Conservation (phyloP, 2,797 vertebrate species). For the Sibirionetta formosa region DNA sequence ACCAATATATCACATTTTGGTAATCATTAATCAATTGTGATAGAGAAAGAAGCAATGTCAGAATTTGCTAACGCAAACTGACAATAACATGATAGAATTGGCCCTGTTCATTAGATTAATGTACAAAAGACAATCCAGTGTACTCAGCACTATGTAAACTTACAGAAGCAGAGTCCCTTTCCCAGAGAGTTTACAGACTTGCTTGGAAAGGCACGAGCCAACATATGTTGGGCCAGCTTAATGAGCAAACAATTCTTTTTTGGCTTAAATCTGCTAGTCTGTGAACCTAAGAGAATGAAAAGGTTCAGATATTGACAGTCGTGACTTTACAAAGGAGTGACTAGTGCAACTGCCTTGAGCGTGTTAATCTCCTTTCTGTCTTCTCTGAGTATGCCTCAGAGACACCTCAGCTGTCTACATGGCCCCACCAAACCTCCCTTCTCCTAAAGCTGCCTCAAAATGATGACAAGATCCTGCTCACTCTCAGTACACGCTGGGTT, state of each 20-base stretch:
- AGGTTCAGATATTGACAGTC: not conserved
- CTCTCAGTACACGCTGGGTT: not conserved
- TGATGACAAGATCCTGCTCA: not conserved
- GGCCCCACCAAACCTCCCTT: not conserved
- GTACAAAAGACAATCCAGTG: not conserved
- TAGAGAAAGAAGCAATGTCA: not conserved
- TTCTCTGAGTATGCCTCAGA: not conserved
- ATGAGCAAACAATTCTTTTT: not conserved
- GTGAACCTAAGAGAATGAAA: not conserved
- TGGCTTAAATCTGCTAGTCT: not conserved
- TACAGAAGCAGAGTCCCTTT: not conserved
- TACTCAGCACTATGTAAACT: not conserved
- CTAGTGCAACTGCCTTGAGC: not conserved
- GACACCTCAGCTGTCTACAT: not conserved
- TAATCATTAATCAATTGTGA: not conserved
- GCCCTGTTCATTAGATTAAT: not conserved
- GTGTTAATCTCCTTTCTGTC: not conserved
- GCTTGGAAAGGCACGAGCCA: slow-evolving; percentile 18
- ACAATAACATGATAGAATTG: slow-evolving; percentile 15
- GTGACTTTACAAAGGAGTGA: not conserved
- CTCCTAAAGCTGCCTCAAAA: not conserved
- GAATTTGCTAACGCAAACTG: not conserved
- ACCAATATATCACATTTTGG: not conserved
- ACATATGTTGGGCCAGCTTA: not conserved
- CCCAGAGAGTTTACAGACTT: not conserved